Percentiles rank a stretch among this genome's conserved stretches.
These are phyloP conservation scores for Lanius ludovicianus DNA, from an alignment of 2,113 vertebrate species.

Conservation along the genomic window DNA sequence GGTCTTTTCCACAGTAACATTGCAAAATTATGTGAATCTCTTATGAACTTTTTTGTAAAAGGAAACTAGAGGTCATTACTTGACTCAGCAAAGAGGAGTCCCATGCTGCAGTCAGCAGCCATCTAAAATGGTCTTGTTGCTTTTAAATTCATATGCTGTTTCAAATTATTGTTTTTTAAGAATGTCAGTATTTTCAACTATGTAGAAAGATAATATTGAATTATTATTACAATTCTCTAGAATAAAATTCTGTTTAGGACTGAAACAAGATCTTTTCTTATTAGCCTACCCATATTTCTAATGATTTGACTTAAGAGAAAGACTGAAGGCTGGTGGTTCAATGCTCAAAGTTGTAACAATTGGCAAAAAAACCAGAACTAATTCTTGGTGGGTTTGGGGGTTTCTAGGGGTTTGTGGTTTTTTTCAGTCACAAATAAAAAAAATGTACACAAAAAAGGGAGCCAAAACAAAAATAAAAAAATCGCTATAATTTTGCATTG, in stretches of 20 bases:
- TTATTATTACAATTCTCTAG: background rate
- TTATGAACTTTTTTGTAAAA: constrained; percentile 31
- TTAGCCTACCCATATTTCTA: background rate
- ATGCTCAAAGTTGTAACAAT: background rate
- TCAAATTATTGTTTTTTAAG: background rate
- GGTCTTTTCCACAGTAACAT: constrained; percentile 7
- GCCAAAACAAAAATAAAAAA: background rate
- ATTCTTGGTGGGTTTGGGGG: accelerated
- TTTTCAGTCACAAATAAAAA: background rate
- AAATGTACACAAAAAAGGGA: background rate
- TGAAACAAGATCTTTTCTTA: background rate
- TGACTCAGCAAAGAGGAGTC: background rate
- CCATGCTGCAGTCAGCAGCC: background rate
- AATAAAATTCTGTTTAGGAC: background rate
- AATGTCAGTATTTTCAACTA: background rate
- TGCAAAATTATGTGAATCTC: constrained; percentile 27
- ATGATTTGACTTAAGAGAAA: background rate
- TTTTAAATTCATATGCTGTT: background rate
- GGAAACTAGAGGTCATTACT: background rate
- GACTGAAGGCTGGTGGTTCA: background rate
- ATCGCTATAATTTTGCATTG: background rate
- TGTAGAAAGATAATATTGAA: background rate
- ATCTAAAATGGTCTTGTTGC: background rate
- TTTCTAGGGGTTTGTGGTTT: background rate
- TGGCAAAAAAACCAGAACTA: background rate